phyloP scores from a whole-genome alignment of 2,113 vertebrate genomes.

The Dromiciops gliroides region DNA sequence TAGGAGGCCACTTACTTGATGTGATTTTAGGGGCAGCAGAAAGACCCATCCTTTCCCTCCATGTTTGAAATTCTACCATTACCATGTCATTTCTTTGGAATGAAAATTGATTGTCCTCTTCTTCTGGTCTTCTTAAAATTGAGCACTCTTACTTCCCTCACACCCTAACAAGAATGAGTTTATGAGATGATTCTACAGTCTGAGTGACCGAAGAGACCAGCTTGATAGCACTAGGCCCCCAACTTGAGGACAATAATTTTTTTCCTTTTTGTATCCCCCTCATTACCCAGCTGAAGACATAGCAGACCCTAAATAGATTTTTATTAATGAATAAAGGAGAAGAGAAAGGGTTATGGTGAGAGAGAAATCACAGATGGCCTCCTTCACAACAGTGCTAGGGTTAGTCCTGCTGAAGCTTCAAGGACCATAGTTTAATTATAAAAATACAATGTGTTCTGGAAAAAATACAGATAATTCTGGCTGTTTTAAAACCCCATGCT shows the following conservation, averaged over 20 bases:
- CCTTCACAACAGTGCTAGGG: background rate
- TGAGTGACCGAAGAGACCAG: constrained; percentile 15
- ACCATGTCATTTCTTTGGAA: background rate
- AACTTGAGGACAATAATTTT: background rate
- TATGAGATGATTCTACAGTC: constrained; percentile 5
- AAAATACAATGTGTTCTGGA: background rate
- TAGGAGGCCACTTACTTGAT: background rate
- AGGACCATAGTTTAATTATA: background rate
- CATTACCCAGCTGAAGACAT: background rate
- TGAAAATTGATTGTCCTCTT: background rate
- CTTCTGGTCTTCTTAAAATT: background rate
- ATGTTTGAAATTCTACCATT: background rate
- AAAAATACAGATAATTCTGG: background rate
- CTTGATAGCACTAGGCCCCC: background rate
- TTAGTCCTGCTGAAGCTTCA: background rate
- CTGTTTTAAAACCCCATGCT: background rate
- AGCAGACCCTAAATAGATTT: background rate
- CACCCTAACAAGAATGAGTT: background rate
- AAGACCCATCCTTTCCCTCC: background rate
- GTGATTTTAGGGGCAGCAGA: constrained; percentile 21
- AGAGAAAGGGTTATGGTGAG: background rate
- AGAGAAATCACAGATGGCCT: no score
- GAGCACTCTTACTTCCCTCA: constrained; percentile 7
- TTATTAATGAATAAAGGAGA: background rate
- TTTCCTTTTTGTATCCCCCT: background rate